A percentile compares a stretch with the other conserved stretches of the same genome.
phyloP scores from a whole-genome alignment of 2,113 vertebrate species.

The Columbina picui region DNA sequence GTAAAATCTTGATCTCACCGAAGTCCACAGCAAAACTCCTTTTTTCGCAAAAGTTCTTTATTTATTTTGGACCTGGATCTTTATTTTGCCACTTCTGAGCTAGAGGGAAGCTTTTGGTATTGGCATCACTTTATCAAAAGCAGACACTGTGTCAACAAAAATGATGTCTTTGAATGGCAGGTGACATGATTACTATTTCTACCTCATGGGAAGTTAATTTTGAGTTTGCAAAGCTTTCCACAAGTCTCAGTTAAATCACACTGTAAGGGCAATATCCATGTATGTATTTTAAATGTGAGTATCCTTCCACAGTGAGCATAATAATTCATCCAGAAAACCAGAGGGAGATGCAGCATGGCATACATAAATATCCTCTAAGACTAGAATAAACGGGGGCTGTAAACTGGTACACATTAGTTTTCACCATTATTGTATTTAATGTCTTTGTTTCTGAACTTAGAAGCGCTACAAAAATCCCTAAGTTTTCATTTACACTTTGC shows the following conservation, averaged over 20 bases:
- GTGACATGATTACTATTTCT: neutral
- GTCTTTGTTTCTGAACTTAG: neutral
- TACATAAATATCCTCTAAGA: neutral
- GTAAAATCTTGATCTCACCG: neutral
- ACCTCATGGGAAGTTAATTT: neutral
- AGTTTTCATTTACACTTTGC: constrained; percentile 22
- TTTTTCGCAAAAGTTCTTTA: neutral
- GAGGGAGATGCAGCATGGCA: neutral
- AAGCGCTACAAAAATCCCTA: neutral
- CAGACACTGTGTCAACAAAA: neutral
- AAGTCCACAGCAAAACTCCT: neutral
- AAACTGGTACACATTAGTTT: neutral
- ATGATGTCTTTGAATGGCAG: neutral
- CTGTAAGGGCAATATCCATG: neutral
- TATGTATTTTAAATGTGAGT: neutral
- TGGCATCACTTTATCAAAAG: neutral
- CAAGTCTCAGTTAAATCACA: neutral
- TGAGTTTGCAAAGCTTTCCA: neutral
- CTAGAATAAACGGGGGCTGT: neutral
- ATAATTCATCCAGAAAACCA: neutral
- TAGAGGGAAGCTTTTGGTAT: neutral
- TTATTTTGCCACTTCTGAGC: neutral
- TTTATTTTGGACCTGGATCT: neutral
- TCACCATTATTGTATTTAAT: neutral
- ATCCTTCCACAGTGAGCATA: neutral